These are phyloP conservation scores for Ammodytes marinus DNA, from an alignment of 2,113 vertebrate genomes.

Conservation along the genomic window DNA sequence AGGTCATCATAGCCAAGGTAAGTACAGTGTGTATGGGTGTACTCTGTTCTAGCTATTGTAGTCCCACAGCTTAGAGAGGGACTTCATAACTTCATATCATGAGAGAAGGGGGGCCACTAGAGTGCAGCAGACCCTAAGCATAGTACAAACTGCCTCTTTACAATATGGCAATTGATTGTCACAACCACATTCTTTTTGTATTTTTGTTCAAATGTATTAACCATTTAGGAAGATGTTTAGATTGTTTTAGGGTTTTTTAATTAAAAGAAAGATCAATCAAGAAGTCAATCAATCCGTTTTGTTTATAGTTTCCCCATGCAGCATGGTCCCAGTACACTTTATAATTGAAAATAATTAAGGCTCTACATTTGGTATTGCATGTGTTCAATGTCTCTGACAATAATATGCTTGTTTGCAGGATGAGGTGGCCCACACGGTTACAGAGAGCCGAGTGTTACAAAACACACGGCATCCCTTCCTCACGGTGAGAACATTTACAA, in stretches of 20 bases:
- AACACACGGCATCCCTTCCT: conserved; percentile 94
- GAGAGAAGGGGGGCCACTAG: not conserved
- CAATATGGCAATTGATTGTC: not conserved
- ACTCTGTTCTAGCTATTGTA: not conserved
- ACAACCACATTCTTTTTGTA: too few relatives aligned
- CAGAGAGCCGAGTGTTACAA: conserved; percentile 93
- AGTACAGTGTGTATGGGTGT: not conserved
- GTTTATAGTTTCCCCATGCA: too few relatives aligned
- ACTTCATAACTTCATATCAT: not conserved
- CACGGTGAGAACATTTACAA: conserved; percentile 83
- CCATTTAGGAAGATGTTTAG: too few relatives aligned
- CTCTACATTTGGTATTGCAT: not conserved
- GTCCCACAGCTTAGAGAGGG: not conserved
- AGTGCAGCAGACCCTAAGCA: not conserved
- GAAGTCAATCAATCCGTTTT: too few relatives aligned
- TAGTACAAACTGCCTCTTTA: not conserved
- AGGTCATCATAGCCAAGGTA: conserved; percentile 94
- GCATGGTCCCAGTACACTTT: too few relatives aligned
- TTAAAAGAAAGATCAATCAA: too few relatives aligned
- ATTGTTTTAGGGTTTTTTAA: too few relatives aligned
- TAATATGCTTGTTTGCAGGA: conserved; percentile 82
- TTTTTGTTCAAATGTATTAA: too few relatives aligned
- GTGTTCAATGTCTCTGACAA: not conserved
- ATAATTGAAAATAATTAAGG: not conserved
- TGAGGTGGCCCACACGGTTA: conserved; percentile 94